Evolutionary conservation across 2,797 vertebrate genomes (phyloP), one percentile per base, ranked within the genome.

Genomic region (Spea hammondii): DNA sequence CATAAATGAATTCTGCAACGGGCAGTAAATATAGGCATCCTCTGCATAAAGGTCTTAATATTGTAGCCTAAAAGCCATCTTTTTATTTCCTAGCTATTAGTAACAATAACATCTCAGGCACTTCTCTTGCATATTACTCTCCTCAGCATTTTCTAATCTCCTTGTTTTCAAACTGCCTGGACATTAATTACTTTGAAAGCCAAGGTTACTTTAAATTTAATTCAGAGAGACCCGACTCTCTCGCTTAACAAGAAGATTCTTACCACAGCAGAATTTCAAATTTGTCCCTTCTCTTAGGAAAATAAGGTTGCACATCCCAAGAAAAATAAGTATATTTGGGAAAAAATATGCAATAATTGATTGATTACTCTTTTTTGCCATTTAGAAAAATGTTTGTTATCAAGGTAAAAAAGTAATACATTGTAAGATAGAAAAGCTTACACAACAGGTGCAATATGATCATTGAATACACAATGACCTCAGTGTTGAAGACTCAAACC

Each of bases 141-240:
- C 75, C 75, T 77, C 80, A 73, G 80, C 80, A 82, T 32, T 82
- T 82, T 82, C 65, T 82, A 82, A 82, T 77, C 75, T 77, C 57
- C 70, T 82, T 82, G 74, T 75, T 77, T 82, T 77, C 80, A 82
- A 69, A 70, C 53, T 70, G 70, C 65, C 70, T 70, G 67, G 75
- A 77, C 80, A 82, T 82, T 82, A 82, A 82, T 82, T 77, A 82
- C 75, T 77, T 82, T 82, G 80, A 82, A 82, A 82, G 80, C 80
- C 70, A 77, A 77, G 75, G 80, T 82, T 82, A 82, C 75, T 77
- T 82, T 77, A 82, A 82, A 82, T 82, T 82, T 74, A 82, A 82
- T 82, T 82, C 80, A 73, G 70, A 77, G 68, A 62, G 70, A 77
- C 70, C 80, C 72, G 51, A 65, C 70, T 82, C 57, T 82, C 70